Evolutionary conservation across 37 sponge, comb jelly and placozoan species (phyloP).

Genomic region (Theonella swinhoei): DNA sequence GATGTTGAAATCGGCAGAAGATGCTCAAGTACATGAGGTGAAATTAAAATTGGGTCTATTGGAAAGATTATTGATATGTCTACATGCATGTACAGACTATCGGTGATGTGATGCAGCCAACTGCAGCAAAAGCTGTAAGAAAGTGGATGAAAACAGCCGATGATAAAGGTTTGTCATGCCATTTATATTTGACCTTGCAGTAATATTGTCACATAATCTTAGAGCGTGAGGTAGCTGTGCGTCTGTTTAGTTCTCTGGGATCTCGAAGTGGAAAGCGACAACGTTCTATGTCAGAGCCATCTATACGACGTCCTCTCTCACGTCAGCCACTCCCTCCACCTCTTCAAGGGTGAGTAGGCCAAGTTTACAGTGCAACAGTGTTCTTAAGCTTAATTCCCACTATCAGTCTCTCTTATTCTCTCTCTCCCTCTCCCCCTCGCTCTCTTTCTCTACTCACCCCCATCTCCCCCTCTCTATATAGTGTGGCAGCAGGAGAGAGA

Average conservation of each 20-base stretch:
- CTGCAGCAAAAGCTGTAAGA: constrained; percentile 66
- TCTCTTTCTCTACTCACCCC: background rate
- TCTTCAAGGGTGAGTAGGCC: background rate
- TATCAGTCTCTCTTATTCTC: no score
- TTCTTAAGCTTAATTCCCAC: background rate
- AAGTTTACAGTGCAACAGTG: background rate
- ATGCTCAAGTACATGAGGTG: constrained; percentile 65
- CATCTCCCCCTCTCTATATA: background rate
- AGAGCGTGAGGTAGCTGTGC: constrained; percentile 77
- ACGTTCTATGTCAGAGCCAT: constrained; percentile 36
- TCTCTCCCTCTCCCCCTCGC: no score
- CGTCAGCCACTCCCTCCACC: constrained; percentile 42
- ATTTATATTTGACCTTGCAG: background rate
- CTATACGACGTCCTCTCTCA: constrained; percentile 23
- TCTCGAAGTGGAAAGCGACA: constrained; percentile 29
- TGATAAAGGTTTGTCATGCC: constrained; percentile 44
- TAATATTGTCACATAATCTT: background rate
- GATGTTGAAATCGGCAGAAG: constrained; percentile 81
- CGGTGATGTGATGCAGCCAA: constrained; percentile 63
- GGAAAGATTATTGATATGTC: background rate
- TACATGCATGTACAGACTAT: constrained; percentile 48
- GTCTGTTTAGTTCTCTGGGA: constrained; percentile 76
- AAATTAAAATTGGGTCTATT: no score
- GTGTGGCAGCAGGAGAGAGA: background rate
- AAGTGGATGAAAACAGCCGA: constrained; percentile 61